Base-by-base conservation (phyloP, 2,888 invertebrate species). In the Onthophagus sagittarius region DNA sequence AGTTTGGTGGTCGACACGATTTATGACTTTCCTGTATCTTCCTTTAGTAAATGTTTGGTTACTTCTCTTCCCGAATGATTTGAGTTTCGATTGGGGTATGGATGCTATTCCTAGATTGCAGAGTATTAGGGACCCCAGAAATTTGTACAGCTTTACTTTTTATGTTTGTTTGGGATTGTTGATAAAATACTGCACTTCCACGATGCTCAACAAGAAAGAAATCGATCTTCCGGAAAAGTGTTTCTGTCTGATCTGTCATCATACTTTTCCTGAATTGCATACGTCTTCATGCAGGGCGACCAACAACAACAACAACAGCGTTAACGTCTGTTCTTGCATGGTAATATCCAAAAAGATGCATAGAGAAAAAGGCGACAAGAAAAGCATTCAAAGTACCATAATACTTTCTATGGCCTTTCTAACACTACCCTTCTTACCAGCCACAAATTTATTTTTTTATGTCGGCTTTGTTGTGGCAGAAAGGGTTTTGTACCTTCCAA, bases 1-100 rank as follows among this genome's bases (percentile, higher is more conserved):
- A 79, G 90, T 93, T 69, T 93, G 92, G 72, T 84, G 93, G 69
- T 86, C 94, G 80, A 94, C 95, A 63, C 90, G 98, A 77, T 88
- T 94, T 74, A 89, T 97, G 81, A 98, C 98, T 71, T 98, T 97
- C 86, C 88, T 93, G 77, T 97, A 96, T 85, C 90, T 99, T 79
- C 98, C 98, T 63, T 93, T 94, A 65, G 93, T 96, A 83, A 98
- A 98, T 86, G 92, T 96, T 81, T 91, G 92, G 85, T 90, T 98
- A 81, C 88, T 98, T 75, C 84, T 98, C 63, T 95, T 92, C 84
- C 98, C 98, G 5, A 90, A 90, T 79, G 91, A 92, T 79, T 88
- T 99, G 72, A 97, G 97, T 85, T 99, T 98, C 87, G 98, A 99
- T 86, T 99, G 98, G 99, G 97, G 98, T 31, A 98, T 99, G 98